Base-by-base conservation (phyloP, 2,797 vertebrate species). In the Sebastes itinus region DNA sequence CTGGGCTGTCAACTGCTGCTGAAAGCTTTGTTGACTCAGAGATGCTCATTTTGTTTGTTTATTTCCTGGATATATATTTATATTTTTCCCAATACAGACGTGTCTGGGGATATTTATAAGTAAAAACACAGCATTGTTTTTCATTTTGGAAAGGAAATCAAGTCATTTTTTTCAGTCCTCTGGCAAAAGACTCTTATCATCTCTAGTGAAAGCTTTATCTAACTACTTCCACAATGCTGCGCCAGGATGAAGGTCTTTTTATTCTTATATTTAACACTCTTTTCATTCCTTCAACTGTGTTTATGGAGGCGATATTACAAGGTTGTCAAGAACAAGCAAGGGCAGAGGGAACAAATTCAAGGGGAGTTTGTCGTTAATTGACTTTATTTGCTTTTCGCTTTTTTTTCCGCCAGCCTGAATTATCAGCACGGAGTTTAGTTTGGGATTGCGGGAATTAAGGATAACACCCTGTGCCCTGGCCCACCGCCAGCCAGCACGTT, bases 381-480 rank as follows among this genome's bases (percentile, higher is more conserved):
- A 96, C 96, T 97, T 96, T 97, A 96, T 97, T 97, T 97, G 92
- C 93, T 25, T 95, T 96, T 55, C 20, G 20, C 49, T 20, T 96
- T 93, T 91, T 61, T 83, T 94, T 94, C 94, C 93, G 91, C 93
- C 94, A 95, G 92, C 89, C 91, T 85, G 93, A 95, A 96, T 96
- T 96, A 97, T 97, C 96, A 94, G 89, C 91, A 89, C 83, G 92
- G 96, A 97, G 96, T 95, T 96, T 94, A 95, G 95, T 96, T 96
- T 94, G 82, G 93, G 94, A 95, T 96, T 96, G 95, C 91, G 88
- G 93, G 96, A 95, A 97, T 97, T 96, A 95, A 93, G 95, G 91
- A 92, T 96, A 96, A 96, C 96, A 96, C 87, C 92, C 89, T 91
- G 89, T 90, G 93, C 95, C 95, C 95, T 97, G 96, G 95, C 94